A percentile compares a stretch with the other conserved stretches of the same genome.
Evolutionary conservation across 2,797 vertebrate genomes (phyloP).

Genomic region (Enteromius radiatus): DNA sequence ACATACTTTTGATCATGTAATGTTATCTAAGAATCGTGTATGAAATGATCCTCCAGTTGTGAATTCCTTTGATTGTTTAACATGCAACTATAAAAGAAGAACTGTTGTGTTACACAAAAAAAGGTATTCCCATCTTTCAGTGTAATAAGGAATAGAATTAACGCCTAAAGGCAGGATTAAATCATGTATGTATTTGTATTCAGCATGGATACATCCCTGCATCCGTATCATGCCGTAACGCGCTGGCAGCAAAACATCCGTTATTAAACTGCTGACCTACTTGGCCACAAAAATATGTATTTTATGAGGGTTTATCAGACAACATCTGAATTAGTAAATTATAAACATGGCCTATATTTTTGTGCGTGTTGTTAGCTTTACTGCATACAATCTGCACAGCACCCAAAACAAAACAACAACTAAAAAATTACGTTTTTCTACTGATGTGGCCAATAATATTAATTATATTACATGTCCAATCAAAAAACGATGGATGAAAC

Average conservation of each 20-base stretch:
- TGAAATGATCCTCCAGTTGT: background rate
- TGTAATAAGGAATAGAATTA: too few relatives aligned
- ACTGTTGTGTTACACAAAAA: background rate
- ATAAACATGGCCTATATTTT: background rate
- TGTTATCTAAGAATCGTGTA: background rate
- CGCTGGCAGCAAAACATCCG: background rate
- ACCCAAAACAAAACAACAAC: background rate
- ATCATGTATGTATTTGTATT: background rate
- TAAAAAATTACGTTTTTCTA: background rate
- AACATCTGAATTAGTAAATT: background rate
- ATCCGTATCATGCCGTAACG: background rate
- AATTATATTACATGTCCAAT: background rate
- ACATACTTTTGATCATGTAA: background rate
- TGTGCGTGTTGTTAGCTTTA: background rate
- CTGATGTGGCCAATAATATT: background rate
- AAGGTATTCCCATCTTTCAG: background rate
- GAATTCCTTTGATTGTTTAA: background rate
- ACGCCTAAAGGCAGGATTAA: background rate
- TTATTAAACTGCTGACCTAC: background rate
- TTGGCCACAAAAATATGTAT: background rate
- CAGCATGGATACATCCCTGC: background rate
- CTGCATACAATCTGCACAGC: background rate
- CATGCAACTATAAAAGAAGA: background rate
- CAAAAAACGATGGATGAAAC: background rate
- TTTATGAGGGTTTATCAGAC: background rate